These are phyloP conservation scores for Calosoma granatense DNA, from an alignment of 1,140 invertebrate genomes.

Conservation along the genomic window DNA sequence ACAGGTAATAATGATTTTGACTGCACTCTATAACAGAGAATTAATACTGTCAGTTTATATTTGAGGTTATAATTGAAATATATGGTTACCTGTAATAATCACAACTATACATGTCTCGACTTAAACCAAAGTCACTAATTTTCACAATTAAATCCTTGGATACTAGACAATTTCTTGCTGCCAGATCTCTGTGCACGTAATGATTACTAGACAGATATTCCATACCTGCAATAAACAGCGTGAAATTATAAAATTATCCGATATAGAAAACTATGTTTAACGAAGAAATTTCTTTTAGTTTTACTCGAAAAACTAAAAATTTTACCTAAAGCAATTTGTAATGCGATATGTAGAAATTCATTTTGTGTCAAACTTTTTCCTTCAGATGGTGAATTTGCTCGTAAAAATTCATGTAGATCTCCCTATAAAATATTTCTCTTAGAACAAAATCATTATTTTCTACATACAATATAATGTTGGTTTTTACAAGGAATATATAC, in stretches of 20 bases:
- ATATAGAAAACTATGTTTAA: slow-evolving; percentile 3
- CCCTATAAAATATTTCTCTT: slow-evolving; percentile 45
- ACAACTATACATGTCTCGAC: slow-evolving; percentile 82
- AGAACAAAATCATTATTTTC: too few relatives aligned
- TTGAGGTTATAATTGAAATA: not conserved
- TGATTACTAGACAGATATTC: slow-evolving; percentile 91
- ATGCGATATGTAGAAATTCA: slow-evolving; percentile 74
- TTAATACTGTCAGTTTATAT: not conserved
- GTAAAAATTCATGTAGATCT: slow-evolving; percentile 90
- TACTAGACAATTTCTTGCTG: slow-evolving; percentile 92
- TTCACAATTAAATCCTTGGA: slow-evolving; percentile 89
- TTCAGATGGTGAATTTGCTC: slow-evolving; percentile 77
- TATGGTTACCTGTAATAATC: slow-evolving; percentile 57
- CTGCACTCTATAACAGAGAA: slow-evolving; percentile 50
- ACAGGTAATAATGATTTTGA: slow-evolving; percentile 76
- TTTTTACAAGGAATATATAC: not conserved
- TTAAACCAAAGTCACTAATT: slow-evolving; percentile 94
- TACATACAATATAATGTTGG: too few relatives aligned
- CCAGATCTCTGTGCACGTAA: slow-evolving; percentile 94
- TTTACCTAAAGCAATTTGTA: slow-evolving; percentile 79
- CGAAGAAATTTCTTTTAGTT: too few relatives aligned
- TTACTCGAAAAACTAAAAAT: too few relatives aligned
- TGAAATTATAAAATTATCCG: too few relatives aligned
- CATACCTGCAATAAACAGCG: slow-evolving; percentile 62
- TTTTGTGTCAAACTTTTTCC: slow-evolving; percentile 62